Base-by-base conservation (phyloP, 2,888 invertebrate species). In the Lasioglossum oenotherae region DNA sequence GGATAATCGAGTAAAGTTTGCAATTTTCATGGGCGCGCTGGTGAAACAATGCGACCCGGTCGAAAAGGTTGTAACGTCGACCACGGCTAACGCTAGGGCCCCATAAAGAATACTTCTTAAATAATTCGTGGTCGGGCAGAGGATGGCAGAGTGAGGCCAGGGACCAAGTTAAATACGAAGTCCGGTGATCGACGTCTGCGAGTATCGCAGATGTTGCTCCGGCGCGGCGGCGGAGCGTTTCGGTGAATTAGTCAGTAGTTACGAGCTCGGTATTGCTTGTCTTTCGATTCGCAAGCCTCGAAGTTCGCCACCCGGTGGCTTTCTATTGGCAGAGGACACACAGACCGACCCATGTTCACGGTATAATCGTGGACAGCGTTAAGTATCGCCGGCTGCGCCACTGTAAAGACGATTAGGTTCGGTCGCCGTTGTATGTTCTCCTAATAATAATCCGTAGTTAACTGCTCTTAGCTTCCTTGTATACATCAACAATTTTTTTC, bases 201-300 rank as follows among this genome's bases (percentile, higher is more conserved):
- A 44, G 73, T 73, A 74, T 79, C 76, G 12, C 76, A 83, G 83
- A 79, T 76, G 79, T 85, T 83, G 83, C 79, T 79, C 27, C 38
- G 67, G 67, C 12, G 1, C 57, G n/a, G n/a, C 10, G 57, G 12
- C 31, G 31, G 75, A 79, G 78, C 75, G 75, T 83, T 60, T 67
- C 83, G 73, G 49, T 79, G 77, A 80, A 85, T 83, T 82, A 76
- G 78, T 67, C 75, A 53, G 76, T 80, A 74, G 69, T 73, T 74
- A 38, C 80, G 78, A 69, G 44, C 19, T 35, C n/a, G 31, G 71
- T n/a, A n/a, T 72, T 79, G 89, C 87, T 89, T 86, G 89, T 88
- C 86, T 88, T 89, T 85, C 87, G 86, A 88, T 85, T 85, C 79
- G 71, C 78, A 82, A 73, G 81, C 85, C 74, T 73, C 69, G 64